Base-by-base conservation (phyloP, 2,113 vertebrate genomes). In the Marmota flaviventris region DNA sequence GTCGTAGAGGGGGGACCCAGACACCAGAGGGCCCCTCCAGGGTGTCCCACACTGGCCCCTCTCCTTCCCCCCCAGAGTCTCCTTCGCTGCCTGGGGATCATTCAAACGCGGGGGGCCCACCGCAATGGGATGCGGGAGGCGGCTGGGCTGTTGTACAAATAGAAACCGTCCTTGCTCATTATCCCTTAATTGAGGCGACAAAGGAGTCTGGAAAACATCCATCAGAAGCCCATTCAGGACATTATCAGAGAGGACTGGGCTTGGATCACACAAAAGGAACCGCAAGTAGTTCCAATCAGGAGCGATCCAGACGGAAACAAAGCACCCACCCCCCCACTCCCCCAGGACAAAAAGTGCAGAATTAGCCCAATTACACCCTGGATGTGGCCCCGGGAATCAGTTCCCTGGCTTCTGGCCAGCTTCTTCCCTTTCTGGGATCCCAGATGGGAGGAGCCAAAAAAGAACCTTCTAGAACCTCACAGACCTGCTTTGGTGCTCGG, bases 111-210 rank as follows among this genome's bases (percentile, higher is more conserved):
- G 42, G 42, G 42, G 42, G 42, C 42, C 42, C 42, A 42, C 42
- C 42, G 42, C 42, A 42, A 42, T 42, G 42, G 42, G 42, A 45
- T 45, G 42, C 42, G 42, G 96, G 98, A 98, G 98, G 98, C 97
- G 97, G 94, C 97, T 98, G 96, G 96, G 98, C 98, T 98, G 97
- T 98, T 98, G 98, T 98, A 99, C 98, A 98, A 98, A 99, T 98
- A 98, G 98, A 98, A 99, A 99, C 98, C 98, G 99, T 99, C 98
- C 98, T 98, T 98, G 98, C 98, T 99, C 98, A 98, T 99, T 99
- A 98, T 98, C 97, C 97, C 94, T 98, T 99, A 99, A 99, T 98
- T 99, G 98, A 99, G 96, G 98, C 97, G 98, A 98, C 98, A 98
- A 98, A 98, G 98, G 98, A 98, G 98, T 93, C 98, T 98, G 98